These are phyloP conservation scores for Odocoileus hemionus DNA, from an alignment of 2,113 vertebrate species.

Conservation along the genomic window DNA sequence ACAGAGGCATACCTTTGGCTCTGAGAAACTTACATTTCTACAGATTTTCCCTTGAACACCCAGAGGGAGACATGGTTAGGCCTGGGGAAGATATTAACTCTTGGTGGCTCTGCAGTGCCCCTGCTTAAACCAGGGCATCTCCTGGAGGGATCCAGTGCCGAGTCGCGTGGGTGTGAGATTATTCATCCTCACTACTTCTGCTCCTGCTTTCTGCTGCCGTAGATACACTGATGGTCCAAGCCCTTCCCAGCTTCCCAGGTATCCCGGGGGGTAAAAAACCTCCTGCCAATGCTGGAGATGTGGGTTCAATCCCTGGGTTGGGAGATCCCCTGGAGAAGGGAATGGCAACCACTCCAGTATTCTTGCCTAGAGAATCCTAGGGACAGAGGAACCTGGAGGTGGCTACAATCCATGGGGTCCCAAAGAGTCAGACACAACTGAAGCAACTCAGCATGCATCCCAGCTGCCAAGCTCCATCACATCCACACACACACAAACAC, in stretches of 20 bases:
- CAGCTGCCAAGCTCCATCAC: background rate
- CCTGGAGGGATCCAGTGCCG: background rate
- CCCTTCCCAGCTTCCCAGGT: background rate
- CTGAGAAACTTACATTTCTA: conserved; percentile 20
- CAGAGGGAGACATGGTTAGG: background rate
- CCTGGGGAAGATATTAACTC: background rate
- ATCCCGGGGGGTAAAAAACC: background rate
- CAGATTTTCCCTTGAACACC: background rate
- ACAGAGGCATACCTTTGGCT: background rate
- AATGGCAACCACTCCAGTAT: background rate
- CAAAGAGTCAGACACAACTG: background rate
- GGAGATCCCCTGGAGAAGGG: background rate
- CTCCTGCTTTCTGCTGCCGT: background rate
- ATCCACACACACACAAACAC: background rate
- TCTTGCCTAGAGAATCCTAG: background rate
- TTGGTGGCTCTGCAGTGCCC: background rate
- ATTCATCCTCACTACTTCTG: background rate
- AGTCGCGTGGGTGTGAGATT: rapidly evolving
- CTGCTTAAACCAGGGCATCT: background rate
- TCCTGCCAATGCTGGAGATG: background rate
- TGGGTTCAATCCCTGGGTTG: background rate
- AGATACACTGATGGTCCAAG: background rate
- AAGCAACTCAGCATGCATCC: background rate
- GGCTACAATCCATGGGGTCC: background rate
- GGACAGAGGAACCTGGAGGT: background rate